A percentile compares a stretch with the other conserved stretches of the same genome.
Evolutionary conservation across 2,113 vertebrate genomes (phyloP).

Genomic region (Agapornis roseicollis): DNA sequence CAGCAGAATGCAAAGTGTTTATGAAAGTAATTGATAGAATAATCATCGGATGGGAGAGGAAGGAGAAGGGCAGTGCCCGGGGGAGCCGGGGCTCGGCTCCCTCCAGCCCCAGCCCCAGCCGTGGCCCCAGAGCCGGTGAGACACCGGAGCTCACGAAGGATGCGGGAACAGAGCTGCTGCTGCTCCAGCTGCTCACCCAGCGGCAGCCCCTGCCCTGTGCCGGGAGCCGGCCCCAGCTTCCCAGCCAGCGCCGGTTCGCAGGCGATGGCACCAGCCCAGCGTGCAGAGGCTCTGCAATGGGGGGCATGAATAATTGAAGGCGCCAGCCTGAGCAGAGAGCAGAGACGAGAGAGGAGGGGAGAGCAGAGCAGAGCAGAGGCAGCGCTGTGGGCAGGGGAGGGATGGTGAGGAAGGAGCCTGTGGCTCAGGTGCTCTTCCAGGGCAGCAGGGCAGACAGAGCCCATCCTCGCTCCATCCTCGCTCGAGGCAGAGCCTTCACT

Average conservation of each 20-base stretch:
- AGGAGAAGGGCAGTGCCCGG: slow-evolving; percentile 47
- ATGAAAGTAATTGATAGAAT: slow-evolving; percentile 72
- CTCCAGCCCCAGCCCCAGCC: slow-evolving; percentile 49
- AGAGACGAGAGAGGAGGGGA: neutral
- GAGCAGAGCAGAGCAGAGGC: neutral
- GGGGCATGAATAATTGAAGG: slow-evolving; percentile 76
- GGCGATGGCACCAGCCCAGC: slow-evolving; percentile 23
- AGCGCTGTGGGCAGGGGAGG: neutral
- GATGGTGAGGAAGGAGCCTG: neutral
- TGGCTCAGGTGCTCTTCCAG: neutral
- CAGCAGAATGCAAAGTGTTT: slow-evolving; percentile 59
- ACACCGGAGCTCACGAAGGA: neutral
- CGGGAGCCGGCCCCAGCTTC: neutral
- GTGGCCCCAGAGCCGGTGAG: neutral
- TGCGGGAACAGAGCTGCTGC: neutral
- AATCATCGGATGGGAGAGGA: slow-evolving; percentile 58
- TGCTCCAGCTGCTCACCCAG: neutral
- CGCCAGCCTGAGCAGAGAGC: neutral
- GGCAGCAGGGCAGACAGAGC: neutral
- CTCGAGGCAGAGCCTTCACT: neutral
- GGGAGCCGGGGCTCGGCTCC: slow-evolving; percentile 45
- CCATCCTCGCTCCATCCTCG: neutral
- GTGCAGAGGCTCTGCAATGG: slow-evolving; percentile 44
- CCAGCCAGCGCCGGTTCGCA: neutral
- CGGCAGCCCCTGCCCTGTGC: neutral